Percentiles rank a stretch among this genome's conserved stretches.
phyloP scores from a whole-genome alignment of 2,113 vertebrate species.

The Sander lucioperca region DNA sequence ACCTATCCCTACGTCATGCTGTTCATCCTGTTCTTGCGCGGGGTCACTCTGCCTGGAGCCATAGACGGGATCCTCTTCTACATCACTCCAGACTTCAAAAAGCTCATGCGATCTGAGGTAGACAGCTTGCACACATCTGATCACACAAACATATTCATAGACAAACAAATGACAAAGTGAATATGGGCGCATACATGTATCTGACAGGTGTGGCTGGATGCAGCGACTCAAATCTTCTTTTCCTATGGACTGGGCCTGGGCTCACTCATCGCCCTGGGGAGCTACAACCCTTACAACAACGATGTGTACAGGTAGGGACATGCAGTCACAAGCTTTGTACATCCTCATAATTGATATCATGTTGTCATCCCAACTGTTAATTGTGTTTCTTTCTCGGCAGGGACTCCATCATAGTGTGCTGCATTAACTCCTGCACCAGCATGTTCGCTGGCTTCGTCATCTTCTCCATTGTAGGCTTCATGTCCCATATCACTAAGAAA shows the following conservation, averaged over 20 bases:
- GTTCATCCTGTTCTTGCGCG: slow-evolving; percentile 92
- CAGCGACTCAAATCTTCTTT: slow-evolving; percentile 95
- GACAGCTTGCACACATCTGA: background rate
- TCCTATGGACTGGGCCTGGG: slow-evolving; percentile 92
- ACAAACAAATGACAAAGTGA: background rate
- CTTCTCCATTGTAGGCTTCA: slow-evolving; percentile 95
- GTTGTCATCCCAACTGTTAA: background rate
- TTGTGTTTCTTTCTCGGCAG: slow-evolving; percentile 69
- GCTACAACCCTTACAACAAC: slow-evolving; percentile 92
- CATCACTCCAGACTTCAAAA: slow-evolving; percentile 91
- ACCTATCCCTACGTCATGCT: slow-evolving; percentile 95
- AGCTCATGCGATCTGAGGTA: slow-evolving; percentile 89
- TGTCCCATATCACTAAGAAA: slow-evolving; percentile 92
- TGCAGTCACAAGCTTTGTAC: background rate
- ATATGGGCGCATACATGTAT: fast-evolving
- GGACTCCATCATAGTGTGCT: slow-evolving; percentile 92
- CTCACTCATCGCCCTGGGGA: slow-evolving; percentile 91
- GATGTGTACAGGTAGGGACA: slow-evolving; percentile 89
- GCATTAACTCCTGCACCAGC: slow-evolving; percentile 92
- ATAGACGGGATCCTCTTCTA: slow-evolving; percentile 92
- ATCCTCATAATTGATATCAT: background rate
- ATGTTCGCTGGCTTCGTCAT: slow-evolving; percentile 93
- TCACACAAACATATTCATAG: background rate
- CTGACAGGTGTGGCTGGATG: slow-evolving; percentile 92
- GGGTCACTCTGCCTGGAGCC: slow-evolving; percentile 90